A percentile compares a stretch with the other conserved stretches of the same genome.
Evolutionary conservation across 2,113 vertebrate genomes (phyloP).

Genomic region (Elaphurus davidianus): DNA sequence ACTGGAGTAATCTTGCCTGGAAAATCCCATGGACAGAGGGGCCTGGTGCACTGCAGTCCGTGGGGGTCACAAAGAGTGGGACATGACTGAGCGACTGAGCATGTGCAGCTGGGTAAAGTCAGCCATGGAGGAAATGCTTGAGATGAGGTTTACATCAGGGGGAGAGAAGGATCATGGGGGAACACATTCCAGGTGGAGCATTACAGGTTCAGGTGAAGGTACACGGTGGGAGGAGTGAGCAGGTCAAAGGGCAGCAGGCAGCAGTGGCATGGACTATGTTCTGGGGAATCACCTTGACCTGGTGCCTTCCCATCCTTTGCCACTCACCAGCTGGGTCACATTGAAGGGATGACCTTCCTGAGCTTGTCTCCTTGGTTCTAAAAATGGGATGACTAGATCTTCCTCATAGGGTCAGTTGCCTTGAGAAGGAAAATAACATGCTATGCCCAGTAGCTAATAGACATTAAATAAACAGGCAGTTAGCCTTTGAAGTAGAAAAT

Average conservation of each 20-base stretch:
- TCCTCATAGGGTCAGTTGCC: not conserved
- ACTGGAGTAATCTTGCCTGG: not conserved
- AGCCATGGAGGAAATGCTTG: not conserved
- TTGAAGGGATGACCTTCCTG: not conserved
- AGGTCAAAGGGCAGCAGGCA: not conserved
- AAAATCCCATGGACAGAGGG: not conserved
- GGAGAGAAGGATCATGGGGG: not conserved
- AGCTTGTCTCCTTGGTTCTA: not conserved
- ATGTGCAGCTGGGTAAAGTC: not conserved
- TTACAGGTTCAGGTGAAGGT: not conserved
- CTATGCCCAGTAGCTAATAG: not conserved
- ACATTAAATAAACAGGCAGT: not conserved
- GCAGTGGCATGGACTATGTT: rapidly evolving
- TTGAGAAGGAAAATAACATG: not conserved
- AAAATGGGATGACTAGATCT: not conserved
- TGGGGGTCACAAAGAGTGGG: not conserved
- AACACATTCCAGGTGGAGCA: not conserved
- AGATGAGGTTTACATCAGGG: not conserved
- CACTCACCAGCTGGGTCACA: not conserved
- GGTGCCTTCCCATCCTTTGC: not conserved
- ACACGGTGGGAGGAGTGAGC: rapidly evolving
- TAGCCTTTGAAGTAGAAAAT: not conserved
- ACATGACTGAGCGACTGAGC: not conserved
- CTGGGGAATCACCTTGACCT: not conserved
- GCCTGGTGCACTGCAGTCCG: not conserved